Evolutionary conservation across 1,140 invertebrate genomes (phyloP), one percentile per base, ranked within the genome.

Genomic region (Diachasma alloeum): DNA sequence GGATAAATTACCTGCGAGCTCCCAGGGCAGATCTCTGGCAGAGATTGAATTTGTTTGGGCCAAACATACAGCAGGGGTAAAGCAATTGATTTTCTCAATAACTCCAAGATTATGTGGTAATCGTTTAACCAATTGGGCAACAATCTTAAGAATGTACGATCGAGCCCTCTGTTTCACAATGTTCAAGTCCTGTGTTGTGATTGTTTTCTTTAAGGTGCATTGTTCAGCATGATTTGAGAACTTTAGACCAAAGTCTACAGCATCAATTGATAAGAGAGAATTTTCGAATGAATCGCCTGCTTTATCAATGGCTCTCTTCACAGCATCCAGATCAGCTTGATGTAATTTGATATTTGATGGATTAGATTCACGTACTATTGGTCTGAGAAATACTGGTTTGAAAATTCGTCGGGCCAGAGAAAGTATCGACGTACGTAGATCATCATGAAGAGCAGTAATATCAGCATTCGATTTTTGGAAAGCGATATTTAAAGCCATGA

Each of bases 401-500:
- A 83, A 74, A 67, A 80, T 79, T 63, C 81, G 79, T 39, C 42
- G 59, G 59, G 78, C 76, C 4, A 81, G 46, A 9, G 80, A 46
- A 11, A 79, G 37, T 24, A 83, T 72, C 11, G 79, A n/a, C n/a
- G 17, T 48, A 24, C 72, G 75, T 17, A 83, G 75, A 72, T 82
- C 82, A 11, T 79, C 77, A 48, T 81, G 75, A 0, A 78, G 59
- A n/a, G 24, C 53, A 26, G 75, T 78, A 39, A 81, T 67, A 76
- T 85, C 82, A 24, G 77, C 74, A 22, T 77, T 74, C 22, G 79
- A 74, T 24, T 72, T 75, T 79, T 85, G 77, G 56, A 84, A 84
- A 48, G 77, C 42, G 24, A 83, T 73, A 63, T 83, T 83, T 11
- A 80, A 22, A 66, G 66, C 48, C 53, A 69, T 77, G 39, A 79